phyloP scores from a whole-genome alignment of 30 jellyfish, hydroid and myxozoan species.

The Euphysa ruthae region DNA sequence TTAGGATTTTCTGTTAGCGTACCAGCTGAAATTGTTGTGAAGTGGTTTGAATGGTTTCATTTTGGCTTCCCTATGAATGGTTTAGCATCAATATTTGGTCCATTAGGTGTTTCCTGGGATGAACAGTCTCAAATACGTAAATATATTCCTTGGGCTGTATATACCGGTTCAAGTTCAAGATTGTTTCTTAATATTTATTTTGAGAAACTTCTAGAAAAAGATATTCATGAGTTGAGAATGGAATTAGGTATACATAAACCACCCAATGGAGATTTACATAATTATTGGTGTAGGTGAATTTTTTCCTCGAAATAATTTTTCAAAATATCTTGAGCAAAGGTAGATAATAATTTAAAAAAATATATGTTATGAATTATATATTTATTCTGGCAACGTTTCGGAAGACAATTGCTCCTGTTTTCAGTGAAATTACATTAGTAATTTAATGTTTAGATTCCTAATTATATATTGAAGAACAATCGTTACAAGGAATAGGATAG shows the following conservation, averaged over 20 bases:
- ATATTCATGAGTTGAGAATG: conserved; percentile 48
- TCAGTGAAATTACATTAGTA: too few species aligned
- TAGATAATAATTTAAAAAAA: too few species aligned
- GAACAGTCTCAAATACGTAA: conserved; percentile 18
- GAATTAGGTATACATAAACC: conserved; percentile 36
- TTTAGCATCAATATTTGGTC: conserved; percentile 73
- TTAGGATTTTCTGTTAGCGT: conserved; percentile 64
- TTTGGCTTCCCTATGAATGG: conserved; percentile 79
- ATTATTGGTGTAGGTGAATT: background rate
- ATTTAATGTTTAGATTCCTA: too few species aligned
- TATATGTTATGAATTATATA: too few species aligned
- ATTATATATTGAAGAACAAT: too few species aligned
- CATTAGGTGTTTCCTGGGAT: conserved; percentile 46
- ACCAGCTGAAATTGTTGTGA: conserved; percentile 82
- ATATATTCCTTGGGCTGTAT: conserved; percentile 88
- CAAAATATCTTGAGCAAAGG: too few species aligned
- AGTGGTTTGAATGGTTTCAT: conserved; percentile 95
- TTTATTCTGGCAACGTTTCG: too few species aligned
- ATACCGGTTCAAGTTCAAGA: conserved; percentile 63
- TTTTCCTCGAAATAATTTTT: background rate
- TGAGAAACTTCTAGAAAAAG: conserved; percentile 67
- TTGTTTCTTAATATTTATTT: conserved; percentile 63
- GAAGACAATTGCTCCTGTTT: too few species aligned
- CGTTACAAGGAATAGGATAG: too few species aligned
- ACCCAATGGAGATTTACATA: conserved; percentile 23